Conservation (phyloP, 2,113 vertebrate species). For the Corynorhinus townsendii region DNA sequence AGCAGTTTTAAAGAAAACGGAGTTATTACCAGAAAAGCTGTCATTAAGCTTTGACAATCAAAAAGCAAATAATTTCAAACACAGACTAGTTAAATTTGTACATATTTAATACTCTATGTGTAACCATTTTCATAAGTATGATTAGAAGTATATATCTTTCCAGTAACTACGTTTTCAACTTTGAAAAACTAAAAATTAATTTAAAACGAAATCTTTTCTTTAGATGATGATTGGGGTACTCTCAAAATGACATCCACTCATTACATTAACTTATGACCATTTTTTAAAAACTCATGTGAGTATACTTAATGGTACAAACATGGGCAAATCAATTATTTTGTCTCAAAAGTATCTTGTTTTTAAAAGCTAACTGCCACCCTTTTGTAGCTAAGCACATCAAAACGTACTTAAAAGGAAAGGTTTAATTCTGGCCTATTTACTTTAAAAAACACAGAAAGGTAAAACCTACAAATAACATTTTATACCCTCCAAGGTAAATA, state of each 20-base stretch:
- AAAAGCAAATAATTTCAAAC: constrained; percentile 45
- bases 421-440: constrained; percentile 7
- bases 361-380: neutral
- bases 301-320: constrained; percentile 33
- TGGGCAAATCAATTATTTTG: constrained; percentile 5
- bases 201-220: constrained; percentile 39
- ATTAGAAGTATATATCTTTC: constrained; percentile 47
- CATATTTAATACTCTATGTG: constrained; percentile 10
- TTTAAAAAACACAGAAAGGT: constrained; percentile 15
- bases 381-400: neutral
- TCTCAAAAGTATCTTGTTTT: constrained; percentile 19
- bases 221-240: constrained; percentile 27
- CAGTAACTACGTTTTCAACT: constrained; percentile 44
- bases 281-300: neutral
- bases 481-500: constrained; percentile 19
- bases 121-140: constrained; percentile 18
- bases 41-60: constrained; percentile 51
- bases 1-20: constrained; percentile 49
- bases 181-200: constrained; percentile 31
- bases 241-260: constrained; percentile 19
- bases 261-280: neutral
- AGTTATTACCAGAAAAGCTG: constrained; percentile 46
- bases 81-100: constrained; percentile 37
- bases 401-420: neutral
- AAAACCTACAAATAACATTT: constrained; percentile 30